Base-by-base conservation (phyloP, 2,113 vertebrate species). In the Prinia subflava region DNA sequence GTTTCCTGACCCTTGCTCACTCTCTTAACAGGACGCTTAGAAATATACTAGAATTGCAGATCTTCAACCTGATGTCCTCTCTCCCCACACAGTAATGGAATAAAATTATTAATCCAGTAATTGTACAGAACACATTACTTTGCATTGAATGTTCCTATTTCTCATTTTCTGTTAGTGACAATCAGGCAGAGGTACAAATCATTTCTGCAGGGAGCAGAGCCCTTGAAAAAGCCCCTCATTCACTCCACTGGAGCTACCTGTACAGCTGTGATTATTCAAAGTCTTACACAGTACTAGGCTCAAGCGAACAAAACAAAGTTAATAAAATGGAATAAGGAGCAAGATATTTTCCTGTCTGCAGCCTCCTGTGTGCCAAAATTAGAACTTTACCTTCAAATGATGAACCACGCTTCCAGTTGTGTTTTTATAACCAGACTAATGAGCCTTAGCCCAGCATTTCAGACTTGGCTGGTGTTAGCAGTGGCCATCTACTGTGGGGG, bases 21-120 rank as follows among this genome's bases (percentile, higher is more conserved):
- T 98, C 98, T 98, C 98, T 99, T 99, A 99, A 99, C 98, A 98
- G 99, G 98, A 98, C 98, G 98, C 98, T 99, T 98, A 99, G 98
- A 99, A 99, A 99, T 99, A 98, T 97, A 98, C 98, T 98, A 98
- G 98, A 98, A 98, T 98, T 98, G 98, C 98, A 99, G 98, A 99
- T 99, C 98, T 98, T 98, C 97, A 98, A 98, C 98, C 98, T 98
- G 98, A 98, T 99, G 99, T 98, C 98, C 98, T 98, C 98, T 98
- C 97, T 97, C 97, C 97, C 97, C 95, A 98, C 98, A 97, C 97
- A 97, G 98, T 98, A 98, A 99, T 98, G 98, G 98, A 99, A 99
- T 99, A 99, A 98, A 99, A 99, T 99, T 98, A 99, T 99, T 99
- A 99, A 99, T 99, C 98, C 98, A 98, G 98, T 99, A 99, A 99